These are phyloP conservation scores for Aeoliscus strigatus DNA, from an alignment of 2,797 vertebrate species.

Conservation along the genomic window DNA sequence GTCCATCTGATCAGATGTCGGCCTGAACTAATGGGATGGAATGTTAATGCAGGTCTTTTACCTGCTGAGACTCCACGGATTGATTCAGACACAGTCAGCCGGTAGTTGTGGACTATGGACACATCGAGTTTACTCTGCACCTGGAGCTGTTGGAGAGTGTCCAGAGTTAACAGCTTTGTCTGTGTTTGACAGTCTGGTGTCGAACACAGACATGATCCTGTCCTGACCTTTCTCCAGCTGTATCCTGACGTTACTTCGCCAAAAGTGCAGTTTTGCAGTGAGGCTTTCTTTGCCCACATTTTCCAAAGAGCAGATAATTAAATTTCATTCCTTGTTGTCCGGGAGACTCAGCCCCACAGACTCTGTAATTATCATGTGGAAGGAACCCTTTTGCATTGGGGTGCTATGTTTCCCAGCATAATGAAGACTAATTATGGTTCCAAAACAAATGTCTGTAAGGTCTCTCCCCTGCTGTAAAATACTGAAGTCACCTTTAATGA, in stretches of 20 bases:
- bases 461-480: conserved; percentile 51
- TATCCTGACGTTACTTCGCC: conserved; percentile 59
- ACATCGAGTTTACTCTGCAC: conserved; percentile 30
- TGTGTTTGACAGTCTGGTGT: conserved; percentile 20
- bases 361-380: conserved; percentile 71
- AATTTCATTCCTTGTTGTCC: conserved; percentile 73
- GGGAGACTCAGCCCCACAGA: conserved; percentile 66
- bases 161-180: conserved; percentile 5
- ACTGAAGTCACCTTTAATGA: conserved; percentile 39
- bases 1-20: conserved; percentile 66
- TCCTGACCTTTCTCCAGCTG: conserved; percentile 53
- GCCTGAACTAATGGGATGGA: conserved; percentile 70
- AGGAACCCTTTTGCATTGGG: conserved; percentile 68
- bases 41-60: conserved; percentile 70
- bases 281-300: conserved; percentile 66
- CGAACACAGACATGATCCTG: conserved; percentile 33
- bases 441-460: conserved; percentile 62
- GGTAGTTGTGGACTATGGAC: conserved; percentile 46
- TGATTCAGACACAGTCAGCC: conserved; percentile 37
- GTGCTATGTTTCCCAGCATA: conserved; percentile 72
- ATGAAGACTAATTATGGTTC: conserved; percentile 73
- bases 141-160: conserved; percentile 24
- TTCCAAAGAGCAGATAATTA: conserved; percentile 75
- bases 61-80: conserved; percentile 49
- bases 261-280: conserved; percentile 70